Base-by-base conservation (phyloP, 1,140 invertebrate genomes). In the Drosophila nigromelanica region DNA sequence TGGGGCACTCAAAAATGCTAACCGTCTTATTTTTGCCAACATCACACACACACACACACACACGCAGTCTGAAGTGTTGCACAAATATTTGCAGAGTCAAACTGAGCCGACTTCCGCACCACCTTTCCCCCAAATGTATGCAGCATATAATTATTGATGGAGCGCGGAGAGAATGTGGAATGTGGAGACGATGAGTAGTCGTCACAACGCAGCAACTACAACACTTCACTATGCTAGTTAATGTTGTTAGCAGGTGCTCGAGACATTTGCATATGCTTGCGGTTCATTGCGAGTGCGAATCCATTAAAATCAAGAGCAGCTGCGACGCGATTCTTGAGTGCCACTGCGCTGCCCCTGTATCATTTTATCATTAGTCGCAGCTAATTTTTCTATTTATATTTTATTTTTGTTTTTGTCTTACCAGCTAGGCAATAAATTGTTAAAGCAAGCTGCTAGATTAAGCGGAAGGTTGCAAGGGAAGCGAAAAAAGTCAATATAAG, bases 261-360 rank as follows among this genome's bases (percentile, higher is more conserved):
- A 87, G 73, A 83, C 80, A 89, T 89, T 89, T 89, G 83, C 83
- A 89, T 89, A 77, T 80, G 79, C 78, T 83, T 89, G 83, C 78
- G 83, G 83, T 89, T 89, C 83, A 82, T 83, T 89, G 83, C 79
- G 73, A 83, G 83, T 89, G 83, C 76, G 80, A 89, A 89, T 83
- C 76, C 76, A 89, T 83, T 89, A 89, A 89, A 80, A 89, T 83
- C 62, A 80, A 81, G 76, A 78, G 66, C 67, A 82, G 58, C 14
- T 27, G 40, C 24, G 47, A 12, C 14, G 24, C 15, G 14, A 21
- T n/a, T n/a, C 63, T 21, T 33, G 12, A 51, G 37, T 51, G 15
- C 10, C 45, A 35, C 11, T 15, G 0, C 5, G 11, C 11, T 48
- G 15, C 35, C 24, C n/a, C 33, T 45, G 37, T 79, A 82, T 82